These are phyloP conservation scores for Hydropotes inermis DNA, from an alignment of 2,113 vertebrate genomes.

Conservation along the genomic window DNA sequence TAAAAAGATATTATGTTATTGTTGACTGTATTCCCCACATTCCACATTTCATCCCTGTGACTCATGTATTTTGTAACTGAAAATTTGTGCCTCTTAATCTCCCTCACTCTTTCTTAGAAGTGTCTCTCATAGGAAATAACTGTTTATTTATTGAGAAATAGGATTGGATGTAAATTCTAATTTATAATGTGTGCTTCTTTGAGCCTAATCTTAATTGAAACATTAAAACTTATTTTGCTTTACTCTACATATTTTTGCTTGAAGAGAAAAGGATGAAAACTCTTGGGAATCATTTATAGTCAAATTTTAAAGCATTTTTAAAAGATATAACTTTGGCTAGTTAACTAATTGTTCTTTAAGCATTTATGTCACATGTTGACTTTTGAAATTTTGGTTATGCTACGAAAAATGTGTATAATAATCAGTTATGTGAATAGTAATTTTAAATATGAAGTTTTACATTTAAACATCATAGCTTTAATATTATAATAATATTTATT, in stretches of 20 bases:
- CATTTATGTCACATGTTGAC: background rate
- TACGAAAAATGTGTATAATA: background rate
- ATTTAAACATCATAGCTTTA: background rate
- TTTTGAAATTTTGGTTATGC: constrained; percentile 2
- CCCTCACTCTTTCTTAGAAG: background rate
- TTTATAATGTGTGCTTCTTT: background rate
- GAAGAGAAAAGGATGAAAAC: background rate
- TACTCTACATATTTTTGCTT: background rate
- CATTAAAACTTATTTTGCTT: background rate
- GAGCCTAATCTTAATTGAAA: background rate
- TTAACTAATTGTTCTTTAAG: background rate
- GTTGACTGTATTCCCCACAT: background rate
- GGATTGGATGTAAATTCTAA: background rate
- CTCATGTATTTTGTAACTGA: background rate
- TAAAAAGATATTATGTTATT: background rate
- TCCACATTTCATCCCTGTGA: background rate
- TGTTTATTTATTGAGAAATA: background rate
- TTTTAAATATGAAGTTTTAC: background rate
- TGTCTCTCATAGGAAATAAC: background rate
- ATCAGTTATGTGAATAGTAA: background rate
- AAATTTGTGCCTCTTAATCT: background rate
- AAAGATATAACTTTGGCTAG: background rate
- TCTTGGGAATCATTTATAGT: background rate
- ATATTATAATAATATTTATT: background rate
- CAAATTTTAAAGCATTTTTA: background rate